Base-by-base conservation (phyloP, 2,113 vertebrate species). In the Rhizomys pruinosus region DNA sequence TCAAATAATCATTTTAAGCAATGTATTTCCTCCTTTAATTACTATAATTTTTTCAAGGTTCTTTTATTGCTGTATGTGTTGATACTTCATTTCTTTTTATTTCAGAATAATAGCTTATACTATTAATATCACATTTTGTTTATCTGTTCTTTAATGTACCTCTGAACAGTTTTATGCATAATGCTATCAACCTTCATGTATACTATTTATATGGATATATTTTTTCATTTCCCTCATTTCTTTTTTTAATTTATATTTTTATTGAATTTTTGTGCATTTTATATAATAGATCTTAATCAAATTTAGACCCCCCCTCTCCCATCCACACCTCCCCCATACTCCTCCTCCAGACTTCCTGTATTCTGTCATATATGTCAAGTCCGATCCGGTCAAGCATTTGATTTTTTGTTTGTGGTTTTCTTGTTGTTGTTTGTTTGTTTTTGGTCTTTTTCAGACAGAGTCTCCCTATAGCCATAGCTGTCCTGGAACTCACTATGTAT, bases 11-110 rank as follows among this genome's bases (percentile, higher is more conserved):
- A 92, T 19, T 84, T 87, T 90, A 27, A 52, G 8, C 82, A 76
- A 29, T 93, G 29, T 90, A 61, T 90, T 95, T 93, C 27, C 66
- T 78, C 72, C 25, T 86, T 91, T 81, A 52, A 82, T 91, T 91
- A 61, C 22, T 72, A 12, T 47, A 66, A 59, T 63, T 86, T 88
- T 82, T 90, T 90, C 44, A 39, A 81, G 52, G 63, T 93, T 92
- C 44, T 84, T 93, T 84, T 92, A 32, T 74, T 64, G 57, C 72
- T 71, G 29, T 76, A 84, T 52, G 32, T 63, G 55, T 84, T 73
- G 86, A 23, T 80, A 73, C 47, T 88, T 90, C 39, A 85, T 89
- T 93, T 7, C 34, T 90, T 89, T 92, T 66, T 91, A 73, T 87
- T 84, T 12, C 13, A 72, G 57, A 91, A 78, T 57, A 77, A 78